phyloP scores from a whole-genome alignment of 2,888 invertebrate genomes.

The Caenorhabditis sp. region DNA sequence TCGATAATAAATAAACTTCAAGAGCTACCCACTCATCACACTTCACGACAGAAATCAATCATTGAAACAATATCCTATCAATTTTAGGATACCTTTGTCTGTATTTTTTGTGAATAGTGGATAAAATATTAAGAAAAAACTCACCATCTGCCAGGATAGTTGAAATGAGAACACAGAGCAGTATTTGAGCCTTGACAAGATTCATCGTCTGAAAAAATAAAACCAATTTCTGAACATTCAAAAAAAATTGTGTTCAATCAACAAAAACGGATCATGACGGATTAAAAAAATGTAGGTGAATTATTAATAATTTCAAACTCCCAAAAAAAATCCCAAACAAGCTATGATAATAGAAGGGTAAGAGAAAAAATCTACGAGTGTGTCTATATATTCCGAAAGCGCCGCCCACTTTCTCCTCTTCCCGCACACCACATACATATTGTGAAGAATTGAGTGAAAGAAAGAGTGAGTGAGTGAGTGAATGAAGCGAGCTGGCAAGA shows the following conservation, averaged over 20 bases:
- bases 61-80: too few relatives aligned
- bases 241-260: background rate
- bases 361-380: background rate
- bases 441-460: background rate
- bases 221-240: background rate
- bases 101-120: background rate
- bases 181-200: background rate
- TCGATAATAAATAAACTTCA: conserved; percentile 1
- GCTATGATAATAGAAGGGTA: background rate
- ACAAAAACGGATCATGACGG: background rate
- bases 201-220: background rate
- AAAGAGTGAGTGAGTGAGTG: background rate
- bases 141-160: background rate
- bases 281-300: background rate
- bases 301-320: too few relatives aligned
- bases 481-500: background rate
- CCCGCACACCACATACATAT: background rate
- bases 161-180: background rate
- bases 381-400: background rate
- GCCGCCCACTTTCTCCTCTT: background rate
- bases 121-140: background rate
- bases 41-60: background rate
- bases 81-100: too few relatives aligned
- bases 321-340: background rate
- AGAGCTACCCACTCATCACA: background rate